phyloP scores from a whole-genome alignment of 2,888 invertebrate species.

The Coelogynopora nodosa region DNA sequence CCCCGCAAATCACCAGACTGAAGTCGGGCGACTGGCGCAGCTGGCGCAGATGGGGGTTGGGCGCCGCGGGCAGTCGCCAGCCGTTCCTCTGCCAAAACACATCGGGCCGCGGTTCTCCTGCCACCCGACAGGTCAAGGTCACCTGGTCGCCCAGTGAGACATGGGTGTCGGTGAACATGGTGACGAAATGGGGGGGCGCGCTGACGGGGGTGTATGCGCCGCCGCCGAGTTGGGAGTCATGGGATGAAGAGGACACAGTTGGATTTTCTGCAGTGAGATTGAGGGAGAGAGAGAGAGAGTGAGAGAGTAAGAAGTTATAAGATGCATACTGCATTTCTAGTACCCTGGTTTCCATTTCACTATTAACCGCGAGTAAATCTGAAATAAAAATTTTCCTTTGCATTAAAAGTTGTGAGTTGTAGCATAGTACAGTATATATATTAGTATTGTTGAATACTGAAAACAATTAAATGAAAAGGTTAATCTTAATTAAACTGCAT shows the following conservation, averaged over 20 bases:
- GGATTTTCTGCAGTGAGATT: not conserved
- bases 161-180: not conserved
- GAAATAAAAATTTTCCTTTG: too few relatives aligned
- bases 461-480: too few relatives aligned
- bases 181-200: not conserved
- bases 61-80: conserved; percentile 49
- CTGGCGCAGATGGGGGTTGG: not conserved
- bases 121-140: conserved; percentile 51
- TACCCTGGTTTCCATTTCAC: too few relatives aligned
- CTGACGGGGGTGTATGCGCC: not conserved
- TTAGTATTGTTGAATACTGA: too few relatives aligned
- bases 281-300: too few relatives aligned
- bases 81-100: conserved; percentile 56
- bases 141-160: not conserved
- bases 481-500: too few relatives aligned
- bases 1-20: not conserved
- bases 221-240: not conserved
- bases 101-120: conserved; percentile 59
- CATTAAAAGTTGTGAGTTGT: too few relatives aligned
- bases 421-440: too few relatives aligned
- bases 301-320: too few relatives aligned
- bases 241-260: not conserved
- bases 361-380: too few relatives aligned
- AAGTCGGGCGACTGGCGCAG: not conserved
- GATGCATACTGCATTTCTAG: too few relatives aligned